A percentile compares a stretch with the other conserved stretches of the same genome.
Conservation (phyloP, 2,113 vertebrate species). For the Saimiri boliviensis region DNA sequence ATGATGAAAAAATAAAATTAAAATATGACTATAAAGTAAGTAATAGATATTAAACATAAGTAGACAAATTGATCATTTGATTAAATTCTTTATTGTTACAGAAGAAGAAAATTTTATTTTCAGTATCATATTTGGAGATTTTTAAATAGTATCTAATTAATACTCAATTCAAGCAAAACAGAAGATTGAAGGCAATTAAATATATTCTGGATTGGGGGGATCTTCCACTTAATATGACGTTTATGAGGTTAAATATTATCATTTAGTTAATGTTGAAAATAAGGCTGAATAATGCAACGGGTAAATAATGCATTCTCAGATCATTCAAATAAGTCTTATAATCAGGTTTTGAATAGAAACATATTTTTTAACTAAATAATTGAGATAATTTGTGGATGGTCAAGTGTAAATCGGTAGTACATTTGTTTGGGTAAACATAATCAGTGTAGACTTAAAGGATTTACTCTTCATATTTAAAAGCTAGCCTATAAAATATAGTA, state of each 20-base stretch:
- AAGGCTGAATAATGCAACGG: background rate
- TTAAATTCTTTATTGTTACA: background rate
- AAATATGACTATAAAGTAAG: background rate
- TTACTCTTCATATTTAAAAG: background rate
- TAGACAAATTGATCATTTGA: background rate
- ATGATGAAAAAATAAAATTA: background rate
- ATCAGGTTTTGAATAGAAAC: background rate
- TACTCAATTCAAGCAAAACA: background rate
- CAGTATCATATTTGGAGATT: background rate
- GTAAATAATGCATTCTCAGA: background rate
- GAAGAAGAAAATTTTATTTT: background rate
- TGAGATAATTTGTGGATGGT: background rate
- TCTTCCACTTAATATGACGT: background rate
- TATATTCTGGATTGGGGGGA: background rate
- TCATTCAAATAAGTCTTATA: background rate
- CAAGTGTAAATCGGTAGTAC: background rate
- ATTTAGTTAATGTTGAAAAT: background rate
- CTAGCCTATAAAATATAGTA: background rate
- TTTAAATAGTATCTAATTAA: background rate
- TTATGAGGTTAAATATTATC: background rate
- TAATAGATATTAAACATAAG: background rate
- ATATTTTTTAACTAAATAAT: background rate
- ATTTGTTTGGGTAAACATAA: background rate
- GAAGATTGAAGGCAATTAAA: background rate
- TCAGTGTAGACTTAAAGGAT: background rate